These are phyloP conservation scores for Hetaerina titia DNA, from an alignment of 2,888 invertebrate genomes.

Conservation along the genomic window DNA sequence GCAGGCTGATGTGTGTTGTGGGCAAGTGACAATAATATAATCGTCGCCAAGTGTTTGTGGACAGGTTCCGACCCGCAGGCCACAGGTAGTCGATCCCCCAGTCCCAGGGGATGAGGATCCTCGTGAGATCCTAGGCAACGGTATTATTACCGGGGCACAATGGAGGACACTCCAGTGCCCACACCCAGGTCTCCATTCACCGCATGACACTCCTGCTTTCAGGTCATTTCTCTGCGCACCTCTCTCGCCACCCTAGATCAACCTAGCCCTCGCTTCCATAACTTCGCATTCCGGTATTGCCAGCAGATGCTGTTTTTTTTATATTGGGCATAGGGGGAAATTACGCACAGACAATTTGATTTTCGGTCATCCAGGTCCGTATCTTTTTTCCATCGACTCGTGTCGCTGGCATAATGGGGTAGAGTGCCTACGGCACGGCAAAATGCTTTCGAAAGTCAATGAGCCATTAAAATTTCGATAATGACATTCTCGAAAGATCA, in stretches of 20 bases:
- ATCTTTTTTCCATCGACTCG: neutral
- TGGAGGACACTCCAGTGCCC: neutral
- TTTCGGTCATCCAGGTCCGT: neutral
- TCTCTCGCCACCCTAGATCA: neutral
- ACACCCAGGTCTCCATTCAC: neutral
- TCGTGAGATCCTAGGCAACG: neutral
- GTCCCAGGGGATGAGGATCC: neutral
- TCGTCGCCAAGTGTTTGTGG: neutral
- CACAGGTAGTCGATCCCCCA: neutral
- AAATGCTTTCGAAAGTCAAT: neutral
- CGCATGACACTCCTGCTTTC: neutral
- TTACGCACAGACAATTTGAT: neutral
- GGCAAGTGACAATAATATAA: neutral
- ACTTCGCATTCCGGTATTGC: neutral
- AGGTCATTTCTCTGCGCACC: neutral
- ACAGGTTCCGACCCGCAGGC: neutral
- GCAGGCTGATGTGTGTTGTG: neutral
- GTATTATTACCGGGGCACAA: neutral
- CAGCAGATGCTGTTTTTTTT: neutral
- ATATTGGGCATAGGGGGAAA: neutral
- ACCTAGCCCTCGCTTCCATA: neutral
- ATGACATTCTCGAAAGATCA: neutral
- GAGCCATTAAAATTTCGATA: neutral
- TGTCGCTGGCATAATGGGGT: neutral
- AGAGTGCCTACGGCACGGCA: neutral